Evolutionary conservation across 1,140 invertebrate species (phyloP).

Genomic region (Planococcus citri): DNA sequence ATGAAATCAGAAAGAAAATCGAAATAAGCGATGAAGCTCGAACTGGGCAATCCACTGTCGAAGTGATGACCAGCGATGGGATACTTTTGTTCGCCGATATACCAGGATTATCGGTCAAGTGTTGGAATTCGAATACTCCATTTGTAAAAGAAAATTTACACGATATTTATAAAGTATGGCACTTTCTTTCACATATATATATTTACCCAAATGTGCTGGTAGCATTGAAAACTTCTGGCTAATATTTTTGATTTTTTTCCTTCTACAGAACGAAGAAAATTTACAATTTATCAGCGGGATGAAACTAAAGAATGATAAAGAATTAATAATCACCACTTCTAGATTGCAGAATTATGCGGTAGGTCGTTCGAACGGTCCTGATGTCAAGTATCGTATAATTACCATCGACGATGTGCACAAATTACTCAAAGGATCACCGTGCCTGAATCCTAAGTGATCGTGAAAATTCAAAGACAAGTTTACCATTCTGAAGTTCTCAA

Average conservation of each 20-base stretch:
- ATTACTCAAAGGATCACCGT: background rate
- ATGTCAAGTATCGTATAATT: background rate
- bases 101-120: slow-evolving; percentile 32
- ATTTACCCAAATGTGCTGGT: no score
- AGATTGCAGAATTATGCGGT: slow-evolving; percentile 27
- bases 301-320: slow-evolving; percentile 25
- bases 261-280: slow-evolving; percentile 26
- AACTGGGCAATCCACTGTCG: slow-evolving; percentile 30
- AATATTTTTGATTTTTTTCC: background rate
- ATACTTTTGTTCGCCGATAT: slow-evolving; percentile 31
- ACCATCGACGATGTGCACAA: background rate
- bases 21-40: slow-evolving; percentile 22
- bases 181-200: no score
- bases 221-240: no score
- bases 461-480: no score
- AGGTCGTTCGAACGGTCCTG: background rate
- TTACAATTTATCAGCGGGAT: slow-evolving; percentile 29
- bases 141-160: slow-evolving; percentile 25
- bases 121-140: slow-evolving; percentile 32
- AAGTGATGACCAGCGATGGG: slow-evolving; percentile 32
- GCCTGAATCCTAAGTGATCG: no score
- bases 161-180: slow-evolving; percentile 27
- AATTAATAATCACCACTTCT: slow-evolving; percentile 24
- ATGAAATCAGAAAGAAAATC: slow-evolving; percentile 25
- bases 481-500: no score